Evolutionary conservation across 2,888 invertebrate species (phyloP), one percentile per base, ranked within the genome.

Genomic region (Schizotus pectinicornis): DNA sequence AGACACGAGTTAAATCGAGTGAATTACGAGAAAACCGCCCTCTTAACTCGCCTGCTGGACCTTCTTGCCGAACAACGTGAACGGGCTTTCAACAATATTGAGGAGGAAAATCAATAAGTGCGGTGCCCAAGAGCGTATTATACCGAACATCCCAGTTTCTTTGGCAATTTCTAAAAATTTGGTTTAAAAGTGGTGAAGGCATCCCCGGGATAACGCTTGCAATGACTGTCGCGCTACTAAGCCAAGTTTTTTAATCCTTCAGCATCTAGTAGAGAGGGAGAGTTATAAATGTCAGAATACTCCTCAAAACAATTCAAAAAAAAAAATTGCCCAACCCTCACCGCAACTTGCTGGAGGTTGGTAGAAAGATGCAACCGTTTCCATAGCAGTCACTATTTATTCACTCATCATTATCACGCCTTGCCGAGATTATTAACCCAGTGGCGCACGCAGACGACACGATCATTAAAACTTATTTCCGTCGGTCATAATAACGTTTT

Each of bases 41-140:
- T 31, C 32, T 43, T 11, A 32, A 43, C 32, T 43, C 43, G 9
- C 32, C 30, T 12, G 43, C n/a, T n/a, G 33, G 43, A 43, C 43
- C 31, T 43, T 43, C 43, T 43, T 43, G 12, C 13, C 31, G 43
- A 43, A 43, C 43, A 43, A 43, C 43, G 43, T 43, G 43, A 31
- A 43, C 32, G 12, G 43, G 43, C 43, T 43, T 43, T 32, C 43
- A 43, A 43, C 43, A 43, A 31, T 13, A 43, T 32, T 33, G 32
- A 31, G 33, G 11, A 43, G 32, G 11, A 32, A 43, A 42, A 42
- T 42, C 42, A 42, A 42, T 42, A 42, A 42, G 32, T 3, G 8
- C 11, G 32, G n/a, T n/a, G n/a, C 22, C 22, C 22, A 5, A 22
- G 22, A 22, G 5, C 22, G 22, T 22, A 22, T 22, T 22, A 30